These are phyloP conservation scores for Gadopsis bispinosus DNA, from an alignment of 2,797 vertebrate genomes.

Conservation along the genomic window DNA sequence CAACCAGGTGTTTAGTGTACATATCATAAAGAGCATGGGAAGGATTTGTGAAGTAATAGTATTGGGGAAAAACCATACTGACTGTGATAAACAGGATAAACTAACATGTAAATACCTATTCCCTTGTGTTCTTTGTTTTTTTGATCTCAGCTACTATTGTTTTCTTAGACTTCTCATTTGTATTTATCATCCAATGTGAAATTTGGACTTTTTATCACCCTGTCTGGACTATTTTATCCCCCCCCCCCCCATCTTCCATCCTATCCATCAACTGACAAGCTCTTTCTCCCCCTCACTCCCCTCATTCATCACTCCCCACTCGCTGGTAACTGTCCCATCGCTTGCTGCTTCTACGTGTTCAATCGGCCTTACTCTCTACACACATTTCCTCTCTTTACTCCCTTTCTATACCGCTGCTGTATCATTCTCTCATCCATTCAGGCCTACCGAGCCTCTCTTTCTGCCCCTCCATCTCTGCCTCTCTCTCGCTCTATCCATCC, in stretches of 20 bases:
- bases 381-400: constrained; percentile 33
- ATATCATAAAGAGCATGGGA: neutral
- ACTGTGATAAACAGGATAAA: neutral
- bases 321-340: constrained; percentile 23
- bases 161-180: constrained; percentile 2
- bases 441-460: constrained; percentile 48
- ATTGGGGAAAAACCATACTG: neutral
- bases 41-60: neutral
- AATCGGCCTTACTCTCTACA: constrained; percentile 41
- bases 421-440: constrained; percentile 61
- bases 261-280: constrained; percentile 32
- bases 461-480: constrained; percentile 45
- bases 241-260: constrained; percentile 15
- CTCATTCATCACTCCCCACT: constrained; percentile 50
- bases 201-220: constrained; percentile 18
- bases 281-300: constrained; percentile 25
- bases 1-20: neutral
- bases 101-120: neutral
- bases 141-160: neutral
- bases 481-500: constrained; percentile 55
- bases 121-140: neutral
- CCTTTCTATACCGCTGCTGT: constrained; percentile 52
- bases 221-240: constrained; percentile 8
- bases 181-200: constrained; percentile 24
- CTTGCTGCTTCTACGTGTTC: constrained; percentile 33